Conservation (phyloP, 1,140 invertebrate genomes). For the Rhagoletis zephyria region DNA sequence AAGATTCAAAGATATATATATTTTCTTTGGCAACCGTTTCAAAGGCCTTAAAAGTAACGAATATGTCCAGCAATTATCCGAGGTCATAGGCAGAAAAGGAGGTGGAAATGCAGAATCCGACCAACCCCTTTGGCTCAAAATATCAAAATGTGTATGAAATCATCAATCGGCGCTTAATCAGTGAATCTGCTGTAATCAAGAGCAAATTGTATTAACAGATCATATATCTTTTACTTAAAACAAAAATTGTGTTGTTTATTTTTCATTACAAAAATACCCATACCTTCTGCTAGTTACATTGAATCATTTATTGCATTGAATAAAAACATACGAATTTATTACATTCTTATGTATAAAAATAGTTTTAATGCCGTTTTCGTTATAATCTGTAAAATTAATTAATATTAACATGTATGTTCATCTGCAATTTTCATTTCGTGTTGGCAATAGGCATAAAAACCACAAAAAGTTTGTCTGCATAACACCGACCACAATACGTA, state of each 20-base stretch:
- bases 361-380: too few species aligned
- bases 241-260: not conserved
- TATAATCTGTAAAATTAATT: too few species aligned
- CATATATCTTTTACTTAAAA: not conserved
- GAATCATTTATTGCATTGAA: not conserved
- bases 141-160: slow-evolving; percentile 82
- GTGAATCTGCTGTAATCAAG: not conserved
- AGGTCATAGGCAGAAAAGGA: slow-evolving; percentile 90
- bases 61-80: slow-evolving; percentile 90
- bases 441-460: too few species aligned
- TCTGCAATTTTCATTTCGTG: too few species aligned
- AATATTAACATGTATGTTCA: too few species aligned
- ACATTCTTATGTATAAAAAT: not conserved
- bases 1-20: slow-evolving; percentile 89
- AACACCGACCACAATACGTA: too few species aligned
- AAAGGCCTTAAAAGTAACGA: slow-evolving; percentile 96
- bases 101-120: slow-evolving; percentile 96
- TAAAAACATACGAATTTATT: slow-evolving; percentile 25
- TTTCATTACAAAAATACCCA: too few species aligned
- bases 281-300: too few species aligned
- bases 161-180: slow-evolving; percentile 75
- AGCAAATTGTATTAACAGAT: not conserved
- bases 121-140: slow-evolving; percentile 93
- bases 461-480: too few species aligned
- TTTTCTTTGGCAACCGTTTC: slow-evolving; percentile 89